Evolutionary conservation across 2,797 vertebrate species (phyloP).

Genomic region (Australoheros facetus): DNA sequence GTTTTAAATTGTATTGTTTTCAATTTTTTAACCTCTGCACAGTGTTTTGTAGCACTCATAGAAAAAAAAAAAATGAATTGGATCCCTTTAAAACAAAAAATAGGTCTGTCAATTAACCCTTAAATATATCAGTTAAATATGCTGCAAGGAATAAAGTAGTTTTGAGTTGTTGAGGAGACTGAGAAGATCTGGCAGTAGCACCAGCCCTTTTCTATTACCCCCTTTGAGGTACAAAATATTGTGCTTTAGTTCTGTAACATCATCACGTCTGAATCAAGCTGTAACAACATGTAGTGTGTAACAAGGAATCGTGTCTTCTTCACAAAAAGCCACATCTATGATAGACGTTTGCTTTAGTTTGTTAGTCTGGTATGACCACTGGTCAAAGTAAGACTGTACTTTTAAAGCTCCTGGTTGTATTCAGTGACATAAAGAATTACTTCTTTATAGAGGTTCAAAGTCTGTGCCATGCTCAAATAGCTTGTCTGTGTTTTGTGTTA

Average conservation of each 20-base stretch:
- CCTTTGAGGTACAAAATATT: background rate
- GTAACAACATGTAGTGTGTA: background rate
- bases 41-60: background rate
- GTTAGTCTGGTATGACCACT: background rate
- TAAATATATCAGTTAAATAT: no score
- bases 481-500: background rate
- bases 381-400: background rate
- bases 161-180: no score
- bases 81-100: fast-evolving
- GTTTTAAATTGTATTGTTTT: fast-evolving
- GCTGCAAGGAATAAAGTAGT: no score
- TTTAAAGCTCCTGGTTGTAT: background rate
- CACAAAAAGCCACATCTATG: background rate
- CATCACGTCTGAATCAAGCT: background rate
- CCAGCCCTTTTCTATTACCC: no score
- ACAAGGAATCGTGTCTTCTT: fast-evolving
- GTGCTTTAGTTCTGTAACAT: background rate
- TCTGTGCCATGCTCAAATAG: background rate
- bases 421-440: background rate
- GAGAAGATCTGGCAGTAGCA: no score
- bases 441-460: background rate
- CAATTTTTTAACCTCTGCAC: background rate
- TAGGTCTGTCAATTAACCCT: no score
- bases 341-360: background rate
- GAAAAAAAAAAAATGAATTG: background rate